Evolutionary conservation across 2,888 invertebrate genomes (phyloP).

Genomic region (Koerneria pararmatus): DNA sequence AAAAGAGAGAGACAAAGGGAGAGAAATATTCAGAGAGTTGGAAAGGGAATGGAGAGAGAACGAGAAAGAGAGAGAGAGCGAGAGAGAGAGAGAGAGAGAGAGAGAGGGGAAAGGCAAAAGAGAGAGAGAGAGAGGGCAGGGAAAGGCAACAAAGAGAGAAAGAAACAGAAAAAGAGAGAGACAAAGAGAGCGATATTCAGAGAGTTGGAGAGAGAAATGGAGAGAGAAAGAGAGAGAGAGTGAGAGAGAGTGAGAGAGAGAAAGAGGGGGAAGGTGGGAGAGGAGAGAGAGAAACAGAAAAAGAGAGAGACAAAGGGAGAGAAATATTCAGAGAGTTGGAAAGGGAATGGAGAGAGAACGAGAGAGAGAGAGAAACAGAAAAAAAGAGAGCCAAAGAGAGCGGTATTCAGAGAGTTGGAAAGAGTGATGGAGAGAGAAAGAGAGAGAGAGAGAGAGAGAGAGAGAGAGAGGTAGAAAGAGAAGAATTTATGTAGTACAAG

Average conservation of each 20-base stretch:
- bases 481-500: too few relatives aligned
- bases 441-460: too few relatives aligned
- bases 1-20: background rate
- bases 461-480: too few relatives aligned
- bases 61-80: too few relatives aligned
- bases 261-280: too few relatives aligned
- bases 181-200: background rate
- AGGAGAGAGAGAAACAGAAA: too few relatives aligned
- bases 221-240: background rate
- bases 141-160: background rate
- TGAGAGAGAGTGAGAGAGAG: too few relatives aligned
- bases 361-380: background rate
- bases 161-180: background rate
- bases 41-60: too few relatives aligned
- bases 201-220: background rate
- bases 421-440: too few relatives aligned
- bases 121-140: background rate
- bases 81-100: too few relatives aligned
- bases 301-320: background rate
- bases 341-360: background rate
- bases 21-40: too few relatives aligned
- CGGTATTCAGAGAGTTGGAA: too few relatives aligned
- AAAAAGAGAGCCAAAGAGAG: background rate
- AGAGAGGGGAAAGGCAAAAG: background rate
- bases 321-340: background rate